Evolutionary conservation across 37 sponge, comb jelly and placozoan genomes (phyloP).

Genomic region (Haliclona indistincta): DNA sequence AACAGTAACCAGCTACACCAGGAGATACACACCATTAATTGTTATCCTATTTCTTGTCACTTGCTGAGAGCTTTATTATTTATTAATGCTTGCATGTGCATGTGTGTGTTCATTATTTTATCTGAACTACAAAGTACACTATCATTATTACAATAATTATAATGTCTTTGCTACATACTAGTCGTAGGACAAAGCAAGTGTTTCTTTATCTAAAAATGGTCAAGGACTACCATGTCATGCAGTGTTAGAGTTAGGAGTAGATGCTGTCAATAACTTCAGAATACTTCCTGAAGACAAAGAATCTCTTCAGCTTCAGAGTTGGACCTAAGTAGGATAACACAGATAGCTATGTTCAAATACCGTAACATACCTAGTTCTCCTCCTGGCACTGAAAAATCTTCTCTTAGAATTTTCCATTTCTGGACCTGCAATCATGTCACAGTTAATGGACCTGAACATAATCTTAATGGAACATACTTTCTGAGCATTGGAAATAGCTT

Average conservation of each 20-base stretch:
- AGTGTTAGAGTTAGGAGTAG: slow-evolving; percentile 33
- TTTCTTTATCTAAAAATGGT: not conserved
- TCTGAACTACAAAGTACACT: too few relatives aligned
- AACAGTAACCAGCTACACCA: too few relatives aligned
- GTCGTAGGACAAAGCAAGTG: too few relatives aligned
- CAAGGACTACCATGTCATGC: not conserved
- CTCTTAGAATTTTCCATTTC: slow-evolving; percentile 70
- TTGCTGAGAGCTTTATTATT: too few relatives aligned
- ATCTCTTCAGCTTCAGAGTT: slow-evolving; percentile 80
- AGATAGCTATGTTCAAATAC: not conserved
- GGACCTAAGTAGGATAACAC: slow-evolving; percentile 48
- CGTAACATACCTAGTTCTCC: slow-evolving; percentile 78
- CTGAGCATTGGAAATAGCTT: slow-evolving; percentile 77
- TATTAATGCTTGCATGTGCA: too few relatives aligned
- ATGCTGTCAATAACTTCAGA: slow-evolving; percentile 62
- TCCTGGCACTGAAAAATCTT: slow-evolving; percentile 77
- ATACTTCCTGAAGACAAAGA: slow-evolving; percentile 61
- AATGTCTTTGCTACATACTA: too few relatives aligned
- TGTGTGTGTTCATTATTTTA: too few relatives aligned
- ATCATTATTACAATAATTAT: too few relatives aligned
- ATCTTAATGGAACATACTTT: slow-evolving; percentile 41
- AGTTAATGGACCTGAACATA: not conserved
- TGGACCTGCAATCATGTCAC: slow-evolving; percentile 10
- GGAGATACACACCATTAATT: too few relatives aligned
- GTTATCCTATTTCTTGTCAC: too few relatives aligned